Evolutionary conservation across 2,888 invertebrate genomes (phyloP), one percentile per base, ranked within the genome.

Genomic region (Melikaiella ostensackeni): DNA sequence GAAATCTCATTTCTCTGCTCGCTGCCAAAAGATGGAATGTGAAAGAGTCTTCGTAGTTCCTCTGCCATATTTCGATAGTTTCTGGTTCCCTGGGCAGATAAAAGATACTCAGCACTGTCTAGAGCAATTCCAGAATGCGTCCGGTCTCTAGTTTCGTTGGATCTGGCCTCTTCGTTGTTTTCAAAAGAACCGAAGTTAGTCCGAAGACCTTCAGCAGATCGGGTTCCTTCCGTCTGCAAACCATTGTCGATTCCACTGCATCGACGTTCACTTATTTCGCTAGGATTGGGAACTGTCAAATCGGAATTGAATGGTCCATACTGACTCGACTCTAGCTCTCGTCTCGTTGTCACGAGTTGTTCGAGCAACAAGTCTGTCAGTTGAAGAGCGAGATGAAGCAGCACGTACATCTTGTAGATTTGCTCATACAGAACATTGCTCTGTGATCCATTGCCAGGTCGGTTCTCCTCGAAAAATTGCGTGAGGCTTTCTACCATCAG

Each of bases 361-460:
- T 92, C 88, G 3, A 93, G 82, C 59, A 93, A 84, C 21, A 93
- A 86, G 83, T 93, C 93, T 16, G 92, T 92, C 38, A 93, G 84
- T 74, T 93, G 89, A 64, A 92, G 84, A 1, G 93, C 92, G 84
- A 93, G 88, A 73, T 92, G 92, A 3, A 93, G 88, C 46, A 92
- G 83, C 27, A 88, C 82, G 76, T 89, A 88, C 80, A 91, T 83
- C 66, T 85, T 88, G 63, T 85, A 85, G 74, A 91, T 88, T 79
- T 90, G 88, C 75, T 88, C 87, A 78, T 88, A 87, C 19, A 88
- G 82, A 55, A 87, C 86, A 62, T 87, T 88, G 62, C 84, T 87
- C 74, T 84, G 77, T 66, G 84, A 80, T 79, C 84, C 80, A 79
- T 84, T 82, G 66, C 85, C 86, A 57, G 87, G 88, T 79, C 88